A percentile compares a stretch with the other conserved stretches of the same genome.
Conservation (phyloP, 2,797 vertebrate genomes). For the Euphonia xanthogaster region DNA sequence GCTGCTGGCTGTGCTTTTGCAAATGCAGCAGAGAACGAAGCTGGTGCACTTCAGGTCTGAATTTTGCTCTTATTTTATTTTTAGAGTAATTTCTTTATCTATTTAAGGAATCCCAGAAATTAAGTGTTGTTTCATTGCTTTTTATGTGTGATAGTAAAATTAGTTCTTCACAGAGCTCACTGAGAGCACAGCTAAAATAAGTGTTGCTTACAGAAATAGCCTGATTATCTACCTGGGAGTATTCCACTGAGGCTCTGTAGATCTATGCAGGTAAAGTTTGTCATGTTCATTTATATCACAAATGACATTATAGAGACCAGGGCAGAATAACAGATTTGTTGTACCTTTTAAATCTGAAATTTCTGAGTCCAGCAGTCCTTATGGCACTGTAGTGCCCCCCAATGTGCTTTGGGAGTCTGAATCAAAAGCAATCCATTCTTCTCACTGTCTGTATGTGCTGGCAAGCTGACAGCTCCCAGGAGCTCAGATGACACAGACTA, state of each 20-base stretch:
- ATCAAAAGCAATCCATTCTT: neutral
- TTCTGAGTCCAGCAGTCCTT: neutral
- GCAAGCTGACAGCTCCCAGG: neutral
- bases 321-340: neutral
- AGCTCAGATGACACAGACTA: neutral
- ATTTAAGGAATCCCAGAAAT: slow-evolving; percentile 46
- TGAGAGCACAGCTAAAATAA: neutral
- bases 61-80: slow-evolving; percentile 27
- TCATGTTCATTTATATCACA: neutral
- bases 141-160: neutral
- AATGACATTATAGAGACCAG: neutral
- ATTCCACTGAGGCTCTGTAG: neutral
- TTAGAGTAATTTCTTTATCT: slow-evolving; percentile 27
- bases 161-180: neutral
- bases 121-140: slow-evolving; percentile 2
- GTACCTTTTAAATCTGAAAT: neutral
- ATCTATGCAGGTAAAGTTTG: neutral
- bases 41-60: neutral
- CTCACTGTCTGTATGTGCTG: neutral
- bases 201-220: neutral
- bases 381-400: neutral
- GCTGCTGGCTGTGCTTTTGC: neutral
- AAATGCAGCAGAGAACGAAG: neutral
- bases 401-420: neutral
- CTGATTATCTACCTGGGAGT: slow-evolving; percentile 2